Percentiles rank a stretch among this genome's conserved stretches.
Conservation (phyloP, 2,797 vertebrate species). For the Rhadinocentrus ornatus region DNA sequence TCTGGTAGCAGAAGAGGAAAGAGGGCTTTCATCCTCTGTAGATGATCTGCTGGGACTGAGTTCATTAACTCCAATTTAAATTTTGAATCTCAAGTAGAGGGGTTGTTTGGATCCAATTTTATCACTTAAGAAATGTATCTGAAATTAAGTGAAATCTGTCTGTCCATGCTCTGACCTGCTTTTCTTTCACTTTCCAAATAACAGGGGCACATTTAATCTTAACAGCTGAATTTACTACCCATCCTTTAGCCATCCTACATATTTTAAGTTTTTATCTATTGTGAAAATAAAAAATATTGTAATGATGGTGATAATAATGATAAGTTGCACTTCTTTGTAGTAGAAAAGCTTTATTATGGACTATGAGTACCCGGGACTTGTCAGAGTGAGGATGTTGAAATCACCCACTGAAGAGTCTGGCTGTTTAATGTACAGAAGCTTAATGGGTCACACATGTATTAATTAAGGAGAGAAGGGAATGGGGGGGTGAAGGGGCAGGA, state of each 20-base stretch:
- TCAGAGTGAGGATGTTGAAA: conserved; percentile 26
- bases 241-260: background rate
- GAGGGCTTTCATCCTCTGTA: background rate
- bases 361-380: background rate
- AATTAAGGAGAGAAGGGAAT: background rate
- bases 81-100: conserved; percentile 20
- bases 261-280: background rate
- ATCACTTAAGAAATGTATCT: conserved; percentile 47
- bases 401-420: conserved; percentile 40
- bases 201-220: background rate
- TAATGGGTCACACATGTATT: conserved; percentile 71
- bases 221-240: background rate
- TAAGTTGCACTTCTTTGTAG: background rate
- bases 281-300: background rate
- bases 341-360: background rate
- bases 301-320: background rate
- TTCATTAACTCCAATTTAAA: conserved; percentile 13
- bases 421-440: conserved; percentile 66
- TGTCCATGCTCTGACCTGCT: conserved; percentile 30
- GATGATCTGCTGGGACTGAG: background rate
- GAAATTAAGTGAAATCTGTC: conserved; percentile 53
- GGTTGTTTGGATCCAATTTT: conserved; percentile 11
- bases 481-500: conserved; percentile 9
- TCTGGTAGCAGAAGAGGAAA: background rate
- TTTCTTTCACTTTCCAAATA: conserved; percentile 31